Conservation (phyloP, 2,888 invertebrate genomes). For the Ophion costatus region DNA sequence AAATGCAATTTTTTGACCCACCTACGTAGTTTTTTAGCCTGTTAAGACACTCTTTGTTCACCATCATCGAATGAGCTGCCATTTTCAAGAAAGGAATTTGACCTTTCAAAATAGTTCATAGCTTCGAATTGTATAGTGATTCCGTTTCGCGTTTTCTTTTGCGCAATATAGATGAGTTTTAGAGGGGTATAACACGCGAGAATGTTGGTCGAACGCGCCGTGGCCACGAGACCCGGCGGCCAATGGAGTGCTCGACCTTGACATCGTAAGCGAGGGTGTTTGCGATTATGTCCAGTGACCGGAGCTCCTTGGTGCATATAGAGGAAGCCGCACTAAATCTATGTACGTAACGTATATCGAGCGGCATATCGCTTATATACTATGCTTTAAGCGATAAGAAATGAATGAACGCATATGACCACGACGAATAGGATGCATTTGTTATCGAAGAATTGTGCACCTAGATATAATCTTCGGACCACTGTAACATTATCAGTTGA, state of each 20-base stretch:
- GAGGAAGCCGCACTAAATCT: conserved; percentile 56
- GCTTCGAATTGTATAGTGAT: not conserved
- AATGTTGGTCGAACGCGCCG: conserved; percentile 31
- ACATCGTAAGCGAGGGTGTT: conserved; percentile 48
- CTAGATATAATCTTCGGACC: not conserved
- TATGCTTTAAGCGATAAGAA: conserved; percentile 2
- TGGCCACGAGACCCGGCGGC: conserved; percentile 30
- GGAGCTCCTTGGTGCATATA: conserved; percentile 53
- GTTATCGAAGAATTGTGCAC: not conserved
- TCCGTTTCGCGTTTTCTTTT: not conserved
- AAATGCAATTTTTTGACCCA: no score
- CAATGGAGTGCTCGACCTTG: conserved; percentile 50
- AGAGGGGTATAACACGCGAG: conserved; percentile 15
- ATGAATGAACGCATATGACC: conserved; percentile 1
- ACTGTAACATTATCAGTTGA: not conserved
- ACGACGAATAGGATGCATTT: not conserved
- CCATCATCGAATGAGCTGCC: no score
- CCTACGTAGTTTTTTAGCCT: no score
- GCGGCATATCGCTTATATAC: conserved; percentile 32
- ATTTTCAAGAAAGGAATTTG: no score
- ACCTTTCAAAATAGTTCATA: no score
- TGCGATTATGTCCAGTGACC: conserved; percentile 59
- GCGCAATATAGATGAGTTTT: not conserved
- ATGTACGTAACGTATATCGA: conserved; percentile 45
- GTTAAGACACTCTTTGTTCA: no score